These are phyloP conservation scores for Poeciliopsis retropinna DNA, from an alignment of 2,113 vertebrate species.

Conservation along the genomic window DNA sequence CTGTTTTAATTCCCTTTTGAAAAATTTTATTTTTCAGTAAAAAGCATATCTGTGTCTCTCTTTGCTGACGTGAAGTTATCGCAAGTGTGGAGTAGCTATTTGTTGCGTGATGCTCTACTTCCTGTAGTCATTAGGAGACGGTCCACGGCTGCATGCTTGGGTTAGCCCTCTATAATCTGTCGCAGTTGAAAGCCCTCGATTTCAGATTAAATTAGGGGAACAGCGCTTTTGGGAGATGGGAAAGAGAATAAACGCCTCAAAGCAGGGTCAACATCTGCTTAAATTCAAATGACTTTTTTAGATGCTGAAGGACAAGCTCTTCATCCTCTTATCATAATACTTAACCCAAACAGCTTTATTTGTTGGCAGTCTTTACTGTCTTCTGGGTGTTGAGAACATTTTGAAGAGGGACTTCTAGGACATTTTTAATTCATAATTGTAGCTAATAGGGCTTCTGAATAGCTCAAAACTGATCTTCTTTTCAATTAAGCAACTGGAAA, in stretches of 20 bases:
- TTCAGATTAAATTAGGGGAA: slow-evolving; percentile 71
- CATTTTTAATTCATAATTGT: slow-evolving; percentile 36
- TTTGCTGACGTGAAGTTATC: slow-evolving; percentile 9
- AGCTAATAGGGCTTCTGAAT: slow-evolving; percentile 35
- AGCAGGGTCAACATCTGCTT: slow-evolving; percentile 45
- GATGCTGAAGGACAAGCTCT: slow-evolving; percentile 43
- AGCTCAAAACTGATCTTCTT: slow-evolving; percentile 35
- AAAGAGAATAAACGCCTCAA: slow-evolving; percentile 41
- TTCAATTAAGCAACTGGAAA: slow-evolving; percentile 57
- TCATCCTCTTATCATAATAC: slow-evolving; percentile 63
- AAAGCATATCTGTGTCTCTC: slow-evolving; percentile 13
- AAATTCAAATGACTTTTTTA: slow-evolving; percentile 59
- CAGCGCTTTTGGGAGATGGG: slow-evolving; percentile 50
- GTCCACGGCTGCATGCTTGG: slow-evolving; percentile 48
- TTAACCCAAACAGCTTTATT: slow-evolving; percentile 49
- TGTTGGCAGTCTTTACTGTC: slow-evolving; percentile 33
- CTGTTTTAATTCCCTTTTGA: slow-evolving; percentile 24
- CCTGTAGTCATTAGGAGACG: slow-evolving; percentile 56
- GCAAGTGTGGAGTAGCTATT: slow-evolving; percentile 23
- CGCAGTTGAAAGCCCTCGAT: slow-evolving; percentile 65
- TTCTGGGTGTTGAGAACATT: slow-evolving; percentile 11
- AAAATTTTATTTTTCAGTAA: not conserved
- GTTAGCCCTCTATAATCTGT: slow-evolving; percentile 61
- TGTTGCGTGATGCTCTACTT: slow-evolving; percentile 59
- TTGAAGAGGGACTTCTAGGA: slow-evolving; percentile 1